These are phyloP conservation scores for Sinohyriopsis cumingii DNA, from an alignment of 2,888 invertebrate species.

Conservation along the genomic window DNA sequence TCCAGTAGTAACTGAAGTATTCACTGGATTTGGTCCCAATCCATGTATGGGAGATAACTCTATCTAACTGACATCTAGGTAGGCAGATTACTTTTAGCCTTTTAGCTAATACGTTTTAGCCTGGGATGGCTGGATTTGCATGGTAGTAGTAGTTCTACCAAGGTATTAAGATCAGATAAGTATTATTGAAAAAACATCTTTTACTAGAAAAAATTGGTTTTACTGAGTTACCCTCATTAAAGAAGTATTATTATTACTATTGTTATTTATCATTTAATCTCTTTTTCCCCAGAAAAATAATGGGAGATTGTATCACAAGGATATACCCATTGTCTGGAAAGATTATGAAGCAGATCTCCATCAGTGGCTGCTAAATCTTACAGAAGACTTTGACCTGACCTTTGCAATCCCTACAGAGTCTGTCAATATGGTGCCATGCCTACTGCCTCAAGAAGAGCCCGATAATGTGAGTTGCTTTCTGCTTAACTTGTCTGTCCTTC, in stretches of 20 bases:
- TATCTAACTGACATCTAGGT: too few species aligned
- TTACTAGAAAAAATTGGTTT: background rate
- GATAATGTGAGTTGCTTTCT: conserved; percentile 28
- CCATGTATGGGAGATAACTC: too few species aligned
- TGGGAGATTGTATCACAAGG: conserved; percentile 63
- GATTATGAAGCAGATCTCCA: conserved; percentile 60
- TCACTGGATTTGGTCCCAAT: too few species aligned
- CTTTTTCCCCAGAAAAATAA: conserved; percentile 44
- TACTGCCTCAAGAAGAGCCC: conserved; percentile 67
- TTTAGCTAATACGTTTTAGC: too few species aligned
- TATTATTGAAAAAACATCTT: background rate
- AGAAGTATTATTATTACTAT: too few species aligned
- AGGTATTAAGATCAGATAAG: too few species aligned
- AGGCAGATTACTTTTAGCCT: too few species aligned
- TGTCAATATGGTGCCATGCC: conserved; percentile 69
- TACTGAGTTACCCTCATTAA: too few species aligned
- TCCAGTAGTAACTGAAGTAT: too few species aligned
- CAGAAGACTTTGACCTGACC: conserved; percentile 71
- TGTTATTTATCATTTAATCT: background rate
- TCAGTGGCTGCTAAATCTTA: conserved; percentile 68
- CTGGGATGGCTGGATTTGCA: too few species aligned
- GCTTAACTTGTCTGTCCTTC: too few species aligned
- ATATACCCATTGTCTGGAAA: conserved; percentile 64
- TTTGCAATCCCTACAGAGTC: conserved; percentile 64
- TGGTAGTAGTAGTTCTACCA: too few species aligned